Evolutionary conservation across 2,113 vertebrate genomes (phyloP), one percentile per base, ranked within the genome.

Genomic region (Hymenochirus boettgeri): DNA sequence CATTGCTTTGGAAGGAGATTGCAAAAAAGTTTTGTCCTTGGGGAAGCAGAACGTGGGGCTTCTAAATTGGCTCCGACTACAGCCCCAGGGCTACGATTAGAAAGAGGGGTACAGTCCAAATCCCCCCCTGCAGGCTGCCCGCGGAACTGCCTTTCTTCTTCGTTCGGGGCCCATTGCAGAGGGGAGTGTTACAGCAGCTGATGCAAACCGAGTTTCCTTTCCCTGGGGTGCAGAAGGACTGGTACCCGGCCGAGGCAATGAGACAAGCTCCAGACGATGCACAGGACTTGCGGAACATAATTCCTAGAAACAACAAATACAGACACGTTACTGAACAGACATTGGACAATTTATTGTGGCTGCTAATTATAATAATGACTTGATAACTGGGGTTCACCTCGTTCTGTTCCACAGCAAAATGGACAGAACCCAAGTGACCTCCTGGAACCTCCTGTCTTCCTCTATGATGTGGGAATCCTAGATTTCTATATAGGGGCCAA

Each of bases 161-260:
- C 22, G 87, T 88, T 37, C 90, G 82, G 8, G 93, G 93, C 47
- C 96, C 96, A 0, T 99, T 99, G 86, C 96, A 99, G 69, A 99
- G 93, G 0, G 95, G 91, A 0, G 92, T 97, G 85, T 92, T 97
- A 77, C 96, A 99, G 88, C 96, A 99, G 81, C 91, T 93, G 85
- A 98, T 98, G 71, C 96, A 99, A 22, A 99, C 96, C 0, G 96
- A 99, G 89, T 97, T 94, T 71, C 98, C 82, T 80, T 88, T 90
- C 69, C 96, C 96, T 0, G 89, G 89, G 1, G 95, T 95, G 72
- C 96, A 99, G 78, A 99, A 99, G 84, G 94, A 95, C 81, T 98
- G 96, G 86, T 99, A 98, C 17, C 96, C 96, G 0, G 95, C 95
- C 0, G 96, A 98, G 74, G 96, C 90, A 12, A 98, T 98, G 78